Percentiles rank a stretch among this genome's conserved stretches.
phyloP scores from a whole-genome alignment of 2,797 vertebrate species.

The Glossophaga mutica region DNA sequence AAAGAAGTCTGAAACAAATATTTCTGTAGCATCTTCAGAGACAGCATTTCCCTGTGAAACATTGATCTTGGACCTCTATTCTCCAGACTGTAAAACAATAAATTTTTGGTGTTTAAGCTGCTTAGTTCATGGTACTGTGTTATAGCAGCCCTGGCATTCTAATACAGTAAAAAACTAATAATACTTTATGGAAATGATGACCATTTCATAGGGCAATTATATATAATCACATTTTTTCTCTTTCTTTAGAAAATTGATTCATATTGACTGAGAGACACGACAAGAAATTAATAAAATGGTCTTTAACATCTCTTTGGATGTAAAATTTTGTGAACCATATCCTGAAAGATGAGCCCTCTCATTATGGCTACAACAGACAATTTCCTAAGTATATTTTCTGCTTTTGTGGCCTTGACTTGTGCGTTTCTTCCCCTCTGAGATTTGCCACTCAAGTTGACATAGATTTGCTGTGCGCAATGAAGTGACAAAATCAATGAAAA shows the following conservation, averaged over 20 bases:
- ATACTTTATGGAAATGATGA: not conserved
- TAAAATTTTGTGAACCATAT: conserved; percentile 70
- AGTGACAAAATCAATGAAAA: conserved; percentile 83
- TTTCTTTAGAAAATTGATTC: not conserved
- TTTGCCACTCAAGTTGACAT: conserved; percentile 82
- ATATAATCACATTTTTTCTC: not conserved
- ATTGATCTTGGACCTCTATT: not conserved
- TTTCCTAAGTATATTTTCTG: conserved; percentile 77
- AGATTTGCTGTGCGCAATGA: conserved; percentile 81
- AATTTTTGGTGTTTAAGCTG: not conserved
- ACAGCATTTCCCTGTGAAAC: not conserved
- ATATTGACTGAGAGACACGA: conserved; percentile 37
- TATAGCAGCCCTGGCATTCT: not conserved
- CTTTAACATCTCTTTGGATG: conserved; percentile 66
- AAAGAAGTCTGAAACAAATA: not conserved
- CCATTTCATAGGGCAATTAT: not conserved
- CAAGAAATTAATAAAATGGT: conserved; percentile 60
- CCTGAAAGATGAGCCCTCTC: conserved; percentile 77
- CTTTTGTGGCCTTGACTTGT: conserved; percentile 81
- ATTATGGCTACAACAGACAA: conserved; percentile 80
- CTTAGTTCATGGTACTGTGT: not conserved
- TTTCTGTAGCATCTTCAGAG: not conserved
- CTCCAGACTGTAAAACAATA: not conserved
- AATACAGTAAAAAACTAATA: not conserved
- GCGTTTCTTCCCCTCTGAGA: conserved; percentile 77